Evolutionary conservation across 2,888 invertebrate genomes (phyloP), one percentile per base, ranked within the genome.

Genomic region (Eilema sororculum): DNA sequence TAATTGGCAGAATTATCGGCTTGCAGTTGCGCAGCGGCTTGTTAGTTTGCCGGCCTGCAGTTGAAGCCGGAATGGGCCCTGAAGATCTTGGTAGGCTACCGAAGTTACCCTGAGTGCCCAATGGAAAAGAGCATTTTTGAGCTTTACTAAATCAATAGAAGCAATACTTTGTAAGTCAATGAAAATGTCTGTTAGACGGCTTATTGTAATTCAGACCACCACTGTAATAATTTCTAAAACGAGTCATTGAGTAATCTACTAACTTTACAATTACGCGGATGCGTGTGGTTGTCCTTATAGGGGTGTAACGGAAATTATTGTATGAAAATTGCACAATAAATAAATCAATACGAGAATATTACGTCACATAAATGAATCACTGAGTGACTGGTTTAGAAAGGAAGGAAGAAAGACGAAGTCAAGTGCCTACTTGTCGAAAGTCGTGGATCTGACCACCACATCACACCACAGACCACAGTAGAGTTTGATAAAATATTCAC

Each of bases 291-390:
- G n/a, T 52, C 52, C 52, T 46, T 46, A 46, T 20, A 52, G 41
- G 12, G 8, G 52, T 52, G 52, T n/a, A 52, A 52, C 52, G 52
- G 52, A 52, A 52, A 52, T n/a, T n/a, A n/a, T n/a, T 52, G 52
- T 52, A 52, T 52, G 52, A 52, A 6, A 52, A 52, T 52, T 52
- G 20, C 52, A 52, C 52, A 52, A 52, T 52, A 52, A n/a, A 52
- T n/a, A n/a, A 52, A 52, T 52, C 52, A n/a, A 20, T 52, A 52
- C 8, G 8, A n/a, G 2, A 8, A 52, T 52, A 52, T 52, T n/a
- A 52, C 52, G 52, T 52, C 52, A 52, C 52, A n/a, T 46, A 52
- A n/a, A 52, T 52, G 20, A 52, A 52, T 52, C 52, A 52, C 52
- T 52, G 9, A n/a, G n/a, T 52, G n/a, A 52, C n/a, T 52, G 52